phyloP scores from a whole-genome alignment of 2,113 vertebrate genomes.

The Notothenia coriiceps region DNA sequence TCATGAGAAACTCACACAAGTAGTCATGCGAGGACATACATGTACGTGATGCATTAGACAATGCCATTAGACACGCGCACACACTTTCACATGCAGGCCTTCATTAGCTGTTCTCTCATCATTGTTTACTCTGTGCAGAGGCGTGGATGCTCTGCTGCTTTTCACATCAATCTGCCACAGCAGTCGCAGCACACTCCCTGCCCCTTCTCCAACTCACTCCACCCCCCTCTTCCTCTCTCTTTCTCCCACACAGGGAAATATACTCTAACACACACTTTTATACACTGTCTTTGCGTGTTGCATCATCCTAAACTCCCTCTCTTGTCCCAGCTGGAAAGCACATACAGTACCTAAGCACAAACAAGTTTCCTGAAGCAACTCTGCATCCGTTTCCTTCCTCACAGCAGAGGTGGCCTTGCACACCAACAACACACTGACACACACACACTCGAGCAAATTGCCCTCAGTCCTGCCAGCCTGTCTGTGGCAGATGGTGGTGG shows the following conservation, averaged over 20 bases:
- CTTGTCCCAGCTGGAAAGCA: conserved; percentile 49
- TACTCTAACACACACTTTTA: background rate
- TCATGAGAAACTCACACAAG: conserved; percentile 21
- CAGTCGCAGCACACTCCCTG: conserved; percentile 34
- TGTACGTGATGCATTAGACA: conserved; percentile 18
- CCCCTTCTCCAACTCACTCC: conserved; percentile 4
- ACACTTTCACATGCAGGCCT: conserved; percentile 14
- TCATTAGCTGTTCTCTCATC: conserved; percentile 62
- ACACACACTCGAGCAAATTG: conserved; percentile 49
- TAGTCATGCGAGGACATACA: conserved; percentile 15
- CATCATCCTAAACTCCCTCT: conserved; percentile 32
- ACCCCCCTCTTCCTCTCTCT: background rate
- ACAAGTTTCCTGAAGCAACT: conserved; percentile 49
- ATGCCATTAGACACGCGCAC: conserved; percentile 13
- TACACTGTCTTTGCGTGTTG: conserved; percentile 22
- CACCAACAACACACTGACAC: conserved; percentile 34
- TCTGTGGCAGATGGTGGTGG: conserved; percentile 69
- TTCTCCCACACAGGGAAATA: background rate
- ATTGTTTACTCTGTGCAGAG: conserved; percentile 67
- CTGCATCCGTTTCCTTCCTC: conserved; percentile 51
- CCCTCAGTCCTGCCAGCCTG: conserved; percentile 55
- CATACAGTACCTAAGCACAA: conserved; percentile 47
- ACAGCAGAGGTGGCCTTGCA: conserved; percentile 53
- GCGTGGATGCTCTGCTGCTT: conserved; percentile 46
- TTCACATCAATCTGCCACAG: conserved; percentile 64